Evolutionary conservation across 1,140 invertebrate species (phyloP).

Genomic region (Aphelinus atriplicis): DNA sequence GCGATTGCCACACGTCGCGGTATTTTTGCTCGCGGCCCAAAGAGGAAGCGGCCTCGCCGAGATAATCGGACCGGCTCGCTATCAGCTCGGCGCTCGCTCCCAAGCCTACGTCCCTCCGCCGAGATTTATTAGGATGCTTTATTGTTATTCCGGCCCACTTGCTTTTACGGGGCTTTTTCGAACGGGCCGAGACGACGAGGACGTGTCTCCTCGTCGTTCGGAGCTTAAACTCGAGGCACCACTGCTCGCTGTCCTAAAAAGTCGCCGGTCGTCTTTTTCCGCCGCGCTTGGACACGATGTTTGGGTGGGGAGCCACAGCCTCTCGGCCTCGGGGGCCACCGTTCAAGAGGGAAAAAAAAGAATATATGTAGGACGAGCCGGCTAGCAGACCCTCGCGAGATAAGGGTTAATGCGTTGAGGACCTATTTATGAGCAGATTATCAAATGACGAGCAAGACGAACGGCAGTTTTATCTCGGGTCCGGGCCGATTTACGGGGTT

Average conservation of each 20-base stretch:
- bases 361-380: not conserved
- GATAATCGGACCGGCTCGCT: slow-evolving; percentile 57
- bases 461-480: slow-evolving; percentile 4
- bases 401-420: slow-evolving; percentile 31
- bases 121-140: slow-evolving; percentile 64
- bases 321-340: not conserved
- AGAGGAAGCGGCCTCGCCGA: slow-evolving; percentile 60
- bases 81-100: slow-evolving; percentile 45
- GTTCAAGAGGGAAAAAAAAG: not conserved
- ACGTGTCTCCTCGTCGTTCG: not conserved
- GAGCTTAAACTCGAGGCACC: too few species aligned
- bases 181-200: slow-evolving; percentile 45
- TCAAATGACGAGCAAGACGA: slow-evolving; percentile 8
- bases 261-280: too few species aligned
- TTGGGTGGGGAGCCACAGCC: not conserved
- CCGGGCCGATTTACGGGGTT: not conserved
- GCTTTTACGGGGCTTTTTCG: slow-evolving; percentile 59
- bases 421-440: slow-evolving; percentile 26
- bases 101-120: slow-evolving; percentile 44
- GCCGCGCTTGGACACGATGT: slow-evolving; percentile 3
- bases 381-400: slow-evolving; percentile 6
- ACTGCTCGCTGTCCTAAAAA: too few species aligned
- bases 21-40: not conserved
- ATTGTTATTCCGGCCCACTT: slow-evolving; percentile 63
- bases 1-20: too few species aligned